phyloP scores from a whole-genome alignment of 2,888 invertebrate genomes.

The Orthosia gracilis region DNA sequence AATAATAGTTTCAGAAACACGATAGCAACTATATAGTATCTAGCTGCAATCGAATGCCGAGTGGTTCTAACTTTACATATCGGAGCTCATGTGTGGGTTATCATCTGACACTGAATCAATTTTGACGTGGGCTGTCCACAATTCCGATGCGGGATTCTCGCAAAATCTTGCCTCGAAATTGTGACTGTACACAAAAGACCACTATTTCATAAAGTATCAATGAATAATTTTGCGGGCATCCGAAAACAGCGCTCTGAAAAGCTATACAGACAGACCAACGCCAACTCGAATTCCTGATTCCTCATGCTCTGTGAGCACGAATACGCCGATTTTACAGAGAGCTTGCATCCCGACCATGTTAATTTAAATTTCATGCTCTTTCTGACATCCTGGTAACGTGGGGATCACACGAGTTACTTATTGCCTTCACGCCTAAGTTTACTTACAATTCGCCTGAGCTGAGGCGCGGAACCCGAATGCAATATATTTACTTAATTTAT shows the following conservation, averaged over 20 bases:
- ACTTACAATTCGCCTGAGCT: constrained; percentile 1
- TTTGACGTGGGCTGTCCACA: constrained; percentile 9
- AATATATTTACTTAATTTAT: constrained; percentile 18
- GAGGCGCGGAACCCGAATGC: constrained; percentile 3
- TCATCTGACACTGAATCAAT: constrained; percentile 5
- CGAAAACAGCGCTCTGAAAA: no score
- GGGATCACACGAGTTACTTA: constrained; percentile 22
- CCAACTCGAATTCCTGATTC: neutral
- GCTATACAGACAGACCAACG: neutral
- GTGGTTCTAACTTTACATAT: no score
- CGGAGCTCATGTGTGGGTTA: constrained; percentile 3
- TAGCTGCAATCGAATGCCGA: constrained; percentile 10
- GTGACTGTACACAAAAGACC: constrained; percentile 8
- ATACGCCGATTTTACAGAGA: constrained; percentile 31
- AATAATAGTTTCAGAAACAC: constrained; percentile 5
- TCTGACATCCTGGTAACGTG: constrained; percentile 10
- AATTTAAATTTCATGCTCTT: constrained; percentile 33
- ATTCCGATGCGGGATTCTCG: neutral
- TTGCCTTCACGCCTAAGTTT: neutral
- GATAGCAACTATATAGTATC: neutral
- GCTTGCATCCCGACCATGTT: neutral
- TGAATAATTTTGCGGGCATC: constrained; percentile 2
- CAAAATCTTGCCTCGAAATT: neutral
- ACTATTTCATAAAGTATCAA: constrained; percentile 18
- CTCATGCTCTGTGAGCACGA: constrained; percentile 18